Evolutionary conservation across 2,888 invertebrate genomes (phyloP).

Genomic region (Lasioglossum malachurum): DNA sequence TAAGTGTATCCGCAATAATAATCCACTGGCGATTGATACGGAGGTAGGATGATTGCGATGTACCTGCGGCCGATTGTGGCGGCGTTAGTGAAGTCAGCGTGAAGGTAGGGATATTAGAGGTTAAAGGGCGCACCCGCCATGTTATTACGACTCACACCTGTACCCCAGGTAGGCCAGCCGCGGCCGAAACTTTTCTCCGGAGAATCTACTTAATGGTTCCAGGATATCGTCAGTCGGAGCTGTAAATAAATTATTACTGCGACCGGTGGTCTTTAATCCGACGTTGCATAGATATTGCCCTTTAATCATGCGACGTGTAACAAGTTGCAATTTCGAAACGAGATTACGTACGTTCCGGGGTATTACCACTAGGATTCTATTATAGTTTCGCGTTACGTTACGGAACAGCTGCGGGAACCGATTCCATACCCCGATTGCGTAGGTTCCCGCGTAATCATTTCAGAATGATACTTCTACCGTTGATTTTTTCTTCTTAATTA

Average conservation of each 20-base stretch:
- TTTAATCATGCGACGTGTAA: constrained; percentile 57
- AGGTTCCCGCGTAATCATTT: constrained; percentile 26
- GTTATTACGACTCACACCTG: constrained; percentile 84
- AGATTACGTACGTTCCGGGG: constrained; percentile 36
- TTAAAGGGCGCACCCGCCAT: constrained; percentile 81
- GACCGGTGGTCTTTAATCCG: constrained; percentile 60
- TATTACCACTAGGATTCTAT: constrained; percentile 33
- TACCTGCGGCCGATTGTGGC: constrained; percentile 78
- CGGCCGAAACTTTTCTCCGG: constrained; percentile 64
- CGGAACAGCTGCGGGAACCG: background rate
- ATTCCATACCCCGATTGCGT: constrained; percentile 7
- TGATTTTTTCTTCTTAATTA: constrained; percentile 17
- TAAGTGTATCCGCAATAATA: constrained; percentile 79
- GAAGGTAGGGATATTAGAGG: constrained; percentile 76
- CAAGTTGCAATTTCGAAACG: constrained; percentile 55
- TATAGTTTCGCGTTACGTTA: constrained; percentile 32
- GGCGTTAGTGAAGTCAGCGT: constrained; percentile 80
- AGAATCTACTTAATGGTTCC: constrained; percentile 71
- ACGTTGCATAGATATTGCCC: constrained; percentile 56
- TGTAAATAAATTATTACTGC: constrained; percentile 72
- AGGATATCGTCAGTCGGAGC: constrained; percentile 65
- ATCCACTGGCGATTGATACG: constrained; percentile 83
- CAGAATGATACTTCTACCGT: constrained; percentile 26
- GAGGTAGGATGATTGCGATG: constrained; percentile 81
- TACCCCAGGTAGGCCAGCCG: constrained; percentile 70